Conservation (phyloP, 1,140 invertebrate species). For the Zaprionus taronus region DNA sequence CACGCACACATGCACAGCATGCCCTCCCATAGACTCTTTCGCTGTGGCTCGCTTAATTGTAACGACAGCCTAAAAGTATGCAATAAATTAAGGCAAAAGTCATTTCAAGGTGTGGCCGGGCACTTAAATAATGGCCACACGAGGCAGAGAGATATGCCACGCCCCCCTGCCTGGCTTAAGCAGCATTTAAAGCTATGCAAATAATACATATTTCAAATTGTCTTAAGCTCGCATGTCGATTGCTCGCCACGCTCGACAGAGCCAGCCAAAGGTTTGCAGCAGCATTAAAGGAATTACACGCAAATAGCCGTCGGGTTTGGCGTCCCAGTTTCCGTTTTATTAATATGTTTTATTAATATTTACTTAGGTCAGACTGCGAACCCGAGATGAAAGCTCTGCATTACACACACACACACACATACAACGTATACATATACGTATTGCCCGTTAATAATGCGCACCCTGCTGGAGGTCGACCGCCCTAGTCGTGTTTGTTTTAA, state of each 20-base stretch:
- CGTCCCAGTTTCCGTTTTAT: slow-evolving; percentile 66
- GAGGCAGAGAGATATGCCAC: slow-evolving; percentile 27
- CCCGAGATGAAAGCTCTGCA: slow-evolving; percentile 72
- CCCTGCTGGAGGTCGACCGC: slow-evolving; percentile 6
- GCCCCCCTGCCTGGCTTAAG: slow-evolving; percentile 27
- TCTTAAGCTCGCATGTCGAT: slow-evolving; percentile 44
- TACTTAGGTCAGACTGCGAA: slow-evolving; percentile 75
- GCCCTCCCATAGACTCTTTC: neutral
- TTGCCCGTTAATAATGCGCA: slow-evolving; percentile 3
- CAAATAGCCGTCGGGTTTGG: slow-evolving; percentile 66
- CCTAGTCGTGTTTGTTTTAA: slow-evolving; percentile 70
- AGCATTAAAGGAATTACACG: slow-evolving; percentile 80
- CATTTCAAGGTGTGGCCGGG: slow-evolving; percentile 49
- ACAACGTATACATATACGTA: neutral
- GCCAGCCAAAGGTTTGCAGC: slow-evolving; percentile 38
- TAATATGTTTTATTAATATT: slow-evolving; percentile 84
- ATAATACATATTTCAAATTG: slow-evolving; percentile 74
- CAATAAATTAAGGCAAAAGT: slow-evolving; percentile 71
- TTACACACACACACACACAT: slow-evolving; percentile 16
- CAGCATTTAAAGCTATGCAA: slow-evolving; percentile 57
- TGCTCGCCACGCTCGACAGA: slow-evolving; percentile 15
- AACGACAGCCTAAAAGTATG: slow-evolving; percentile 80
- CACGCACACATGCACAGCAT: slow-evolving; percentile 5
- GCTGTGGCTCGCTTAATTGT: slow-evolving; percentile 64
- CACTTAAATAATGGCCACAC: slow-evolving; percentile 54